Conservation (phyloP, 2,888 invertebrate species). For the Stenchaetothrips biformis region DNA sequence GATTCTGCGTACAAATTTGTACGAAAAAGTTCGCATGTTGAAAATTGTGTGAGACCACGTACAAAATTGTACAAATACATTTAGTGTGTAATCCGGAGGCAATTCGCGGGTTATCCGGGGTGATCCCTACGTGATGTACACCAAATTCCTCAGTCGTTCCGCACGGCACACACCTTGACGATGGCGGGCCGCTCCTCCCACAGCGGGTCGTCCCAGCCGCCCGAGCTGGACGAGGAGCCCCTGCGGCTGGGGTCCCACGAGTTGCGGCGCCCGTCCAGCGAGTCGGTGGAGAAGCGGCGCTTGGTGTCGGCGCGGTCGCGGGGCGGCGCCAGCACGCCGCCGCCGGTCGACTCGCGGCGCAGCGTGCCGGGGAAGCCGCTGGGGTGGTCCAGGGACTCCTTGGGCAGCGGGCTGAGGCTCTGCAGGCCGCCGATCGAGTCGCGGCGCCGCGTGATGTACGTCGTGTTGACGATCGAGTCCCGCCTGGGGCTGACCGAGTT, state of each 20-base stretch:
- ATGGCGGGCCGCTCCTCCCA: slow-evolving; percentile 51
- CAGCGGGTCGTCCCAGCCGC: slow-evolving; percentile 55
- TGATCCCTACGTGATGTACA: no score
- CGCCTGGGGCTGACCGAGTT: slow-evolving; percentile 50
- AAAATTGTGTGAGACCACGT: no score
- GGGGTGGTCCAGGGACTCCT: slow-evolving; percentile 55
- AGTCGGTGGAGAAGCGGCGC: slow-evolving; percentile 61
- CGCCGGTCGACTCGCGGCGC: slow-evolving; percentile 52
- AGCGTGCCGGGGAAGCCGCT: slow-evolving; percentile 65
- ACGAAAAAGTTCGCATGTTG: no score
- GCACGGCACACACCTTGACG: slow-evolving; percentile 29
- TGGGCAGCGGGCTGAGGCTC: slow-evolving; percentile 56
- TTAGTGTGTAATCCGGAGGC: no score
- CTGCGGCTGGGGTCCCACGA: slow-evolving; percentile 65
- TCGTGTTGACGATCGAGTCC: slow-evolving; percentile 47
- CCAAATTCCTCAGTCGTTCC: no score
- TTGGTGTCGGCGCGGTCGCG: slow-evolving; percentile 44
- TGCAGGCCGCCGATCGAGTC: slow-evolving; percentile 51
- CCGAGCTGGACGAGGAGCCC: slow-evolving; percentile 58
- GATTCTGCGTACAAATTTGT: no score
- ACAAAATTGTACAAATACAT: no score
- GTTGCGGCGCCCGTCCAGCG: slow-evolving; percentile 62
- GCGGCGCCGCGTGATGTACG: slow-evolving; percentile 50
- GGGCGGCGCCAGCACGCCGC: slow-evolving; percentile 33
- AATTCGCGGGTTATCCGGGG: no score